Conservation (phyloP, 30 jellyfish, hydroid and myxozoan species). For the Cassiopea xamachana region DNA sequence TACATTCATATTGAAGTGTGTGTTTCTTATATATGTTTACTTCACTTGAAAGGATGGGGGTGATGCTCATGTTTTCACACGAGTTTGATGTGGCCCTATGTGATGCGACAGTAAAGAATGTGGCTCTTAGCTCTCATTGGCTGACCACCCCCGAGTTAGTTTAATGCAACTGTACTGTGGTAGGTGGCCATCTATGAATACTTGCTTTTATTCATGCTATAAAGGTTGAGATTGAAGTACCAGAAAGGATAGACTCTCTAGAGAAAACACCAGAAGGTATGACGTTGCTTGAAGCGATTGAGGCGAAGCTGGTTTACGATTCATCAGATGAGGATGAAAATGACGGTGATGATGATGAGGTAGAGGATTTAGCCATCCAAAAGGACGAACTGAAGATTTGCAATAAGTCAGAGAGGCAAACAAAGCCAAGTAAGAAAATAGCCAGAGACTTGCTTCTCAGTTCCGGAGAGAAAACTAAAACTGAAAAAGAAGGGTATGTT, state of each 20-base stretch:
- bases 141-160: not conserved
- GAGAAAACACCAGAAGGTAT: constrained; percentile 73
- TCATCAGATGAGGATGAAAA: constrained; percentile 76
- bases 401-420: constrained; percentile 10
- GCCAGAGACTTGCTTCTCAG: constrained; percentile 47
- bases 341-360: constrained; percentile 77
- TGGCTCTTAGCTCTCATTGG: no score
- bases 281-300: constrained; percentile 72
- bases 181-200: not conserved
- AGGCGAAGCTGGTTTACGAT: constrained; percentile 68
- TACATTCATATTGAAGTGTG: no score
- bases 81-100: no score
- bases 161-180: not conserved
- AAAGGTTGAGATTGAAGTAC: constrained; percentile 42
- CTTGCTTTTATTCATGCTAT: not conserved
- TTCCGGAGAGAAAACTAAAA: constrained; percentile 27
- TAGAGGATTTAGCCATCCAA: constrained; percentile 30
- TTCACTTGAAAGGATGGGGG: no score
- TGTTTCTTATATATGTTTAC: no score
- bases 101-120: no score
- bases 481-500: constrained; percentile 55
- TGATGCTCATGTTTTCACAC: no score
- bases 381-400: constrained; percentile 15
- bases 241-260: constrained; percentile 54
- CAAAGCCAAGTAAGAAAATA: constrained; percentile 18